Conservation (phyloP, 1,140 invertebrate genomes). For the Dermatophagoides farinae region DNA sequence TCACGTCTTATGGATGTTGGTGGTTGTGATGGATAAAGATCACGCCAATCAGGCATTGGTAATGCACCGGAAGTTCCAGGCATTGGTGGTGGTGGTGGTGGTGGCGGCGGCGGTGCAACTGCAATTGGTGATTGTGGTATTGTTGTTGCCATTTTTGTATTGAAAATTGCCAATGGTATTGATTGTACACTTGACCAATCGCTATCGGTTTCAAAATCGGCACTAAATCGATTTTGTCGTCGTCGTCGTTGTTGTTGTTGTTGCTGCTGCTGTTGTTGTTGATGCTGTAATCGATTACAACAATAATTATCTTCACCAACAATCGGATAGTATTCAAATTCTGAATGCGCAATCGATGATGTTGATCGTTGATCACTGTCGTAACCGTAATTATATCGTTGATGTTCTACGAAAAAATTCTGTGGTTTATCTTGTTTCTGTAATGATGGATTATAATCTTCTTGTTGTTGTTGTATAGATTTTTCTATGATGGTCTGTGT, state of each 20-base stretch:
- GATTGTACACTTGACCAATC: neutral
- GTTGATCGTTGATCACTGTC: too few species aligned
- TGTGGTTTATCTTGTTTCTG: too few species aligned
- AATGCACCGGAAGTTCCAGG: constrained; percentile 2
- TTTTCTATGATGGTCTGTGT: too few species aligned
- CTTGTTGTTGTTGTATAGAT: too few species aligned
- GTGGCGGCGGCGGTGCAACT: neutral
- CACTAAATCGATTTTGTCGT: neutral
- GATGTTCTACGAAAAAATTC: too few species aligned
- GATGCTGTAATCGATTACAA: too few species aligned
- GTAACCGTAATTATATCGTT: too few species aligned
- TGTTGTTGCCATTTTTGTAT: neutral
- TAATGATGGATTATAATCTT: too few species aligned
- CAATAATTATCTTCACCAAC: too few species aligned
- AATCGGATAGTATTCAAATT: too few species aligned
- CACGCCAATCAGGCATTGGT: constrained; percentile 1
- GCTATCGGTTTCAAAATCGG: neutral
- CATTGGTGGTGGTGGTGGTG: constrained; percentile 12
- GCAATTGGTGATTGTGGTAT: neutral
- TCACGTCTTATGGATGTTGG: neutral
- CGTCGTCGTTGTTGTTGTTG: neutral
- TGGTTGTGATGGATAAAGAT: neutral
- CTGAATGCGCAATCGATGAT: too few species aligned
- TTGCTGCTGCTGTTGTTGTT: neutral
- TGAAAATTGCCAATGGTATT: neutral